Evolutionary conservation across 2,797 vertebrate species (phyloP), one percentile per base, ranked within the genome.

Genomic region (Apogon hyalosoma): DNA sequence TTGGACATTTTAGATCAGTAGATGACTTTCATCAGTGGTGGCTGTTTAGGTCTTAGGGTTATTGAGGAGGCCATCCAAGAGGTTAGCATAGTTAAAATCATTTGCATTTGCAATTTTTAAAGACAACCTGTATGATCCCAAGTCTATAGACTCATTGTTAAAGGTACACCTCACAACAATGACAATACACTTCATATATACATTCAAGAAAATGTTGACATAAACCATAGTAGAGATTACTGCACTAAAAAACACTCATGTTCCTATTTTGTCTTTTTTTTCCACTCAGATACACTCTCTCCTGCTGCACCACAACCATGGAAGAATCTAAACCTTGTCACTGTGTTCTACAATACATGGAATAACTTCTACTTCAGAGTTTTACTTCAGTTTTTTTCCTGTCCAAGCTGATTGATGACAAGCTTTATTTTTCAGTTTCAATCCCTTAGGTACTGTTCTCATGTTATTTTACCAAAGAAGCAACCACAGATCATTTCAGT

Each of bases 301-400:
- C 64, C 66, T 75, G 75, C 72, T 80, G 62, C 75, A 74, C 74
- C 75, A 67, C 85, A 73, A 48, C 64, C 43, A 51, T 3, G 46
- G 63, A 69, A 49, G 21, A 72, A 62, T 60, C 9, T 42, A 54
- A 48, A 13, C n/a, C 8, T 5, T 45, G 11, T 39, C 19, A 49
- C 16, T 46, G 41, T 28, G 40, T 10, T 13, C 31, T 38, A 79
- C 0, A 54, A 54, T 16, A 7, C 13, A 16, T 38, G 38, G 40
- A 40, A 11, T 41, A 47, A 6, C 13, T 43, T 8, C 41, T 49
- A 36, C 6, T 53, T 40, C 2, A 53, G 19, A 3, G 4, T 21
- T 21, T 21, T 21, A 21, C 19, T 21, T 21, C 19, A 21, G 19
- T 21, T 39, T 49, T 66, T 38, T 59, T 28, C 47, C 33, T 50